phyloP scores from a whole-genome alignment of 1,140 invertebrate species.

The Phortica variegata region DNA sequence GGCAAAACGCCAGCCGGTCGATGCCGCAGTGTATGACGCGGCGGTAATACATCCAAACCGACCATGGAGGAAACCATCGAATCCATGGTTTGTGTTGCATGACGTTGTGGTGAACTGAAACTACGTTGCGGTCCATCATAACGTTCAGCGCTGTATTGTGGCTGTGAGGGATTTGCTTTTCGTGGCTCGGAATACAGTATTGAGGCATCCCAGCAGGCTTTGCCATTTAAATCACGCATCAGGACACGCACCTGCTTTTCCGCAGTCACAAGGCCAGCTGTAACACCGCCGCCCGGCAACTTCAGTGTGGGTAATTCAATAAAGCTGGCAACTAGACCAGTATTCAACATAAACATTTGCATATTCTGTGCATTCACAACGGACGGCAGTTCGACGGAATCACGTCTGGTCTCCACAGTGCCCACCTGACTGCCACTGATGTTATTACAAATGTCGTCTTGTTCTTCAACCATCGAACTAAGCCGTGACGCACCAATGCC shows the following conservation, averaged over 20 bases:
- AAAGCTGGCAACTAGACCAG: constrained; percentile 82
- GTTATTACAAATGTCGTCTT: constrained; percentile 72
- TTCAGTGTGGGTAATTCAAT: constrained; percentile 89
- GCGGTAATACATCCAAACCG: constrained; percentile 38
- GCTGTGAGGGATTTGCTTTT: constrained; percentile 18
- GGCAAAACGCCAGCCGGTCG: constrained; percentile 75
- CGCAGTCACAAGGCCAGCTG: constrained; percentile 67
- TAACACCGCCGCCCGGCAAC: constrained; percentile 80
- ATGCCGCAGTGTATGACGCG: constrained; percentile 69
- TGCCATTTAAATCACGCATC: constrained; percentile 91
- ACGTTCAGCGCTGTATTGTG: constrained; percentile 19
- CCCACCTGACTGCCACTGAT: constrained; percentile 6
- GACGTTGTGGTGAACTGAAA: neutral
- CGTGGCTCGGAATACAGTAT: constrained; percentile 78
- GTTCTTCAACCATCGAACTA: constrained; percentile 81
- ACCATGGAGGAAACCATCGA: constrained; percentile 41
- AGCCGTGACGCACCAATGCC: constrained; percentile 77
- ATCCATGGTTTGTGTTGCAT: constrained; percentile 38
- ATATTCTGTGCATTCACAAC: constrained; percentile 79
- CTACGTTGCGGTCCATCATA: constrained; percentile 17
- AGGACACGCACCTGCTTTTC: constrained; percentile 80
- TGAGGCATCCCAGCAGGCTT: constrained; percentile 94
- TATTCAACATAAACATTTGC: constrained; percentile 84
- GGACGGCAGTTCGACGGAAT: constrained; percentile 43
- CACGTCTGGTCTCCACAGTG: constrained; percentile 27